A percentile compares a stretch with the other conserved stretches of the same genome.
Conservation (phyloP, 1,140 invertebrate species). For the Meloidogyne hapla region DNA sequence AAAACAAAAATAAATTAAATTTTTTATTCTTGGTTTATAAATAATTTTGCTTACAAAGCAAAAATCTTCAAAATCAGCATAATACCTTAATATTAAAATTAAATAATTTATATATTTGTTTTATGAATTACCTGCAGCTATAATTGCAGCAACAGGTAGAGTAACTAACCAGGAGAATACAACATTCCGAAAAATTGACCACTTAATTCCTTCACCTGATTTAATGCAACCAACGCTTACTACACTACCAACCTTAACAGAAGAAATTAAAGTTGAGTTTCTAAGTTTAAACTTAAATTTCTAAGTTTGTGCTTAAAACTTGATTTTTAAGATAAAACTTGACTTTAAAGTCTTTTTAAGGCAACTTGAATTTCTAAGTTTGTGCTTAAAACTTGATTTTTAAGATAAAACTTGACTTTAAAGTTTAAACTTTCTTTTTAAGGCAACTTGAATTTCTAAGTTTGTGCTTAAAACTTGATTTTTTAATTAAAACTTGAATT, state of each 20-base stretch:
- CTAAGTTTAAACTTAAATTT: too few species aligned
- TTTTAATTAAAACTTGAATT: too few species aligned
- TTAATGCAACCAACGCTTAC: constrained; percentile 55
- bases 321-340: too few species aligned
- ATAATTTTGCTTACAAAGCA: neutral
- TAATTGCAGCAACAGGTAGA: constrained; percentile 77
- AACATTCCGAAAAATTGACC: constrained; percentile 75
- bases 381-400: too few species aligned
- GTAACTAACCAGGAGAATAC: constrained; percentile 93
- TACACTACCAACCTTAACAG: constrained; percentile 44
- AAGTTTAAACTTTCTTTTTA: too few species aligned
- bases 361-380: too few species aligned
- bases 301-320: too few species aligned
- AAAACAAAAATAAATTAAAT: neutral
- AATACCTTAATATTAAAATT: neutral
- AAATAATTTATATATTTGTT: neutral
- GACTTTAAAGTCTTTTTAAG: too few species aligned
- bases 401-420: too few species aligned
- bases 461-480: too few species aligned
- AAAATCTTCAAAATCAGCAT: neutral
- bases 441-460: too few species aligned
- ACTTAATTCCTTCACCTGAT: constrained; percentile 58
- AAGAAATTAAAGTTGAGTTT: neutral
- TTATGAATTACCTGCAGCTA: constrained; percentile 30
- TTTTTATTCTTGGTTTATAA: neutral